Conservation (phyloP, 2,888 invertebrate genomes). For the Acanthoscelides obtectus region DNA sequence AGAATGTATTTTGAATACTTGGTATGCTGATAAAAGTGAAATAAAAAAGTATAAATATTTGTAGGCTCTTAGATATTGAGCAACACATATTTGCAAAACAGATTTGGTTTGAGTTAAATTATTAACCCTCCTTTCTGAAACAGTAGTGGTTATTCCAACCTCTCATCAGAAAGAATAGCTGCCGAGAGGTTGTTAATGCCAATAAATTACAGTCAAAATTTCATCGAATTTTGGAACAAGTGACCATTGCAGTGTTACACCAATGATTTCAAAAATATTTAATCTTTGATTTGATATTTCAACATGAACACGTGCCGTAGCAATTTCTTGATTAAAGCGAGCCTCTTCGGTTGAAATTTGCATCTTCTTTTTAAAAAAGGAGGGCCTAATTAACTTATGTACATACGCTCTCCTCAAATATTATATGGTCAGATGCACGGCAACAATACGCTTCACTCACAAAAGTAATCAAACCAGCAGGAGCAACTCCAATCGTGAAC, state of each 20-base stretch:
- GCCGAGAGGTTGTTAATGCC: background rate
- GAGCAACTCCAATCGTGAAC: constrained; percentile 9
- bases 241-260: background rate
- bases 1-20: too few relatives aligned
- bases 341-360: constrained; percentile 13
- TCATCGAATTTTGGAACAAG: constrained; percentile 3
- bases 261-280: constrained; percentile 11
- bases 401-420: constrained; percentile 7
- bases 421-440: too few relatives aligned
- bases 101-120: too few relatives aligned
- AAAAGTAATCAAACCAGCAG: constrained; percentile 10
- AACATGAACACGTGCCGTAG: too few relatives aligned
- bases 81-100: too few relatives aligned
- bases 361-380: constrained; percentile 12
- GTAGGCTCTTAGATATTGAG: too few relatives aligned
- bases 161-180: background rate
- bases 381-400: constrained; percentile 14
- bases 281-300: constrained; percentile 10
- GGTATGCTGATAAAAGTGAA: too few relatives aligned
- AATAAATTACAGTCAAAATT: background rate
- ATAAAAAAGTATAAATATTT: too few relatives aligned
- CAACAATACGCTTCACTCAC: too few relatives aligned
- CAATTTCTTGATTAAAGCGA: constrained; percentile 11
- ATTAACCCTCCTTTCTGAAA: background rate
- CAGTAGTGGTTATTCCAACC: background rate